A percentile compares a stretch with the other conserved stretches of the same genome.
phyloP scores from a whole-genome alignment of 2,888 invertebrate species.

The Caenorhabditis sp. region DNA sequence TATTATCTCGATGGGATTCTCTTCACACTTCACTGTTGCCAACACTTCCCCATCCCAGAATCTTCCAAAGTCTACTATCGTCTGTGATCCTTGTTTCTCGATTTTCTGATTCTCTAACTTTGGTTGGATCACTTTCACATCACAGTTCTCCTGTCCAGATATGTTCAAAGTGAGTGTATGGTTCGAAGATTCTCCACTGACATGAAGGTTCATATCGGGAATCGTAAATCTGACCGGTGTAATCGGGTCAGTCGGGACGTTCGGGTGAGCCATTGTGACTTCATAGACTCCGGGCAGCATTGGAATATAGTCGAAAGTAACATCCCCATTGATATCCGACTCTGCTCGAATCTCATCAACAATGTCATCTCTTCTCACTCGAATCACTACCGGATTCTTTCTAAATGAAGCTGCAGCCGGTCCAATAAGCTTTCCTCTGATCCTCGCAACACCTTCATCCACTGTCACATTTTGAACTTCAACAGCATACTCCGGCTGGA shows the following conservation, averaged over 20 bases:
- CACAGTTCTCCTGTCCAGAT: conserved; percentile 37
- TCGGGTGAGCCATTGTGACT: conserved; percentile 55
- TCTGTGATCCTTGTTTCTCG: conserved; percentile 9
- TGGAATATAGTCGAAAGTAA: conserved; percentile 55
- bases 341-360: conserved; percentile 58
- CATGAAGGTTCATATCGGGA: conserved; percentile 53
- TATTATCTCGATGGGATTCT: conserved; percentile 49
- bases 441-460: conserved; percentile 47
- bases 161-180: conserved; percentile 41
- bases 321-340: conserved; percentile 38
- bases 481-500: conserved; percentile 67
- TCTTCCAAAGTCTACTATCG: conserved; percentile 40
- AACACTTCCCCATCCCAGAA: conserved; percentile 59
- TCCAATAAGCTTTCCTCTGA: conserved; percentile 60
- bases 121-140: conserved; percentile 55
- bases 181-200: conserved; percentile 54
- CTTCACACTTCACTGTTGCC: conserved; percentile 58
- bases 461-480: conserved; percentile 63
- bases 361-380: conserved; percentile 44
- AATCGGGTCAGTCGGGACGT: conserved; percentile 31
- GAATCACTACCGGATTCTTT: conserved; percentile 50
- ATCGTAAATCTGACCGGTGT: conserved; percentile 43
- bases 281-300: conserved; percentile 55
- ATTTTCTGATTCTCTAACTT: conserved; percentile 3
- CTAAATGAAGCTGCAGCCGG: conserved; percentile 10